Base-by-base conservation (phyloP, 2,888 invertebrate species). In the Chouioia cunea region DNA sequence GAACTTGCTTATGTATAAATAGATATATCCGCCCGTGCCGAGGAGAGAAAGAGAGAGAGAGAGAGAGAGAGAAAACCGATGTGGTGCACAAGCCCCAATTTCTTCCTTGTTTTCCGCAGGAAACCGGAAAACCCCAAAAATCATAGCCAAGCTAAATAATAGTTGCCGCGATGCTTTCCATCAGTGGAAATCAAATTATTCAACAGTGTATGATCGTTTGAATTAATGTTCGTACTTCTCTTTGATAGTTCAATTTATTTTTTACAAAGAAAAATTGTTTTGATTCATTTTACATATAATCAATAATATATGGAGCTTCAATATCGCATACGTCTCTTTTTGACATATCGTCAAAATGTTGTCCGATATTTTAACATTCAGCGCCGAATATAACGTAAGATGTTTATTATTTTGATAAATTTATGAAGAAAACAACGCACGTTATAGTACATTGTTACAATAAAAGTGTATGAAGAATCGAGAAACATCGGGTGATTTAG, bases 1-100 rank as follows among this genome's bases (percentile, higher is more conserved):
- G 80, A 81, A 80, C 75, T 80, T 78, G 79, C 76, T 80, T 81
- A 80, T 76, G 78, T 75, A 79, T 77, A 80, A 78, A 79, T 79
- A n/a, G n/a, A 79, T 75, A 75, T 65, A 70, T 71, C 74, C 71
- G 43, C 36, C 36, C 10, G 12, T 36, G 36, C 2, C 6, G 10
- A 12, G 36, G 36, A 36, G 36, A 12, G 36, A 36, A 36, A n/a
- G n/a, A n/a, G n/a, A n/a, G 27, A 27, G 27, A 3, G 27, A 36
- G 12, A 1, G 36, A 36, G 36, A 36, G 10, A 1, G 6, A 36
- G 36, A 36, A 12, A 10, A 36, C 4, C 10, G 47, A 44, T 18
- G 57, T 18, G 44, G 46, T 16, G 14, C 23, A 47, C 66, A 59
- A 60, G 65, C 56, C 64, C 60, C 70, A 58, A 56, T 65, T 65